phyloP scores from a whole-genome alignment of 2,888 invertebrate species.

The Tillus elongatus region DNA sequence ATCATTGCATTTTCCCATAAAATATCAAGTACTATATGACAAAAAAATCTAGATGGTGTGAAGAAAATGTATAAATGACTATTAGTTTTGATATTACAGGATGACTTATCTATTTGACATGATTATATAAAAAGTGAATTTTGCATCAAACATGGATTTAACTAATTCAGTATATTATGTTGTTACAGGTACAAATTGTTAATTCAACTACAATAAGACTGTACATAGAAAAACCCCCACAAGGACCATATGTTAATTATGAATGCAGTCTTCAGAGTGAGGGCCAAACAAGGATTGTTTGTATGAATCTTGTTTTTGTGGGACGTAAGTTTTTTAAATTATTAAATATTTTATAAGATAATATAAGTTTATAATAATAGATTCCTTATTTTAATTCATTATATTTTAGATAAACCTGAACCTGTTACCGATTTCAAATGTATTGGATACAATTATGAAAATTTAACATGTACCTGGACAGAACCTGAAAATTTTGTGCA shows the following conservation, averaged over 20 bases:
- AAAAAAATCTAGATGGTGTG: too few relatives aligned
- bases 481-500: conserved; percentile 48
- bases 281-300: conserved; percentile 38
- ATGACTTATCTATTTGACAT: too few relatives aligned
- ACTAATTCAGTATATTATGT: conserved; percentile 8
- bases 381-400: conserved; percentile 19
- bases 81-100: too few relatives aligned
- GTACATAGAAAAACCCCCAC: conserved; percentile 47
- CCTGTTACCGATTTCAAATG: conserved; percentile 63
- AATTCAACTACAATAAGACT: conserved; percentile 56
- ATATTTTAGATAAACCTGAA: conserved; percentile 49
- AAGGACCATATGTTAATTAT: conserved; percentile 44
- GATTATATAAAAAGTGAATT: too few relatives aligned
- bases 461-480: conserved; percentile 67
- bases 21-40: too few relatives aligned
- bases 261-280: conserved; percentile 45
- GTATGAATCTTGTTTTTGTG: conserved; percentile 48
- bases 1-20: too few relatives aligned
- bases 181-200: conserved; percentile 43
- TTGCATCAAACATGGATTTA: too few relatives aligned
- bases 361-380: too few relatives aligned
- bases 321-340: conserved; percentile 45
- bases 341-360: conserved; percentile 21
- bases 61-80: too few relatives aligned
- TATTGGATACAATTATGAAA: conserved; percentile 61